These are phyloP conservation scores for Drosophila dunni DNA, from an alignment of 1,140 invertebrate species.

Conservation along the genomic window DNA sequence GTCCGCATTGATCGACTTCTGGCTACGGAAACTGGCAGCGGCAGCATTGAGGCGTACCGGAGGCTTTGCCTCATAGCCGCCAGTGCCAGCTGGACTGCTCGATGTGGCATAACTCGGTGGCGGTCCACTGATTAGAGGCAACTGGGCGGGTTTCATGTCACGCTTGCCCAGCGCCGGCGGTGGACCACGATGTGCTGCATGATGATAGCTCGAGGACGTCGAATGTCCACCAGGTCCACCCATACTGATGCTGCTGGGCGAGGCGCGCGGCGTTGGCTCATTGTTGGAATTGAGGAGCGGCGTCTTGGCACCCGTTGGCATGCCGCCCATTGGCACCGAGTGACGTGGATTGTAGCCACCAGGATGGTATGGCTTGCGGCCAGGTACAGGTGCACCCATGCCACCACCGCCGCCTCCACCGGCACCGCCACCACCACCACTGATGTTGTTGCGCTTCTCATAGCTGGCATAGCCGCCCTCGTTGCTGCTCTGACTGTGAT, in stretches of 20 bases:
- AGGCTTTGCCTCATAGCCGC: slow-evolving; percentile 66
- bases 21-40: slow-evolving; percentile 75
- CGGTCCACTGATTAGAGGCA: slow-evolving; percentile 74
- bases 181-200: slow-evolving; percentile 59
- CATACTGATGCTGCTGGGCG: slow-evolving; percentile 69
- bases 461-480: slow-evolving; percentile 58
- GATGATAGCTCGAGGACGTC: slow-evolving; percentile 50
- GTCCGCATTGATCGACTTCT: slow-evolving; percentile 74
- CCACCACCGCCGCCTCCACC: slow-evolving; percentile 14
- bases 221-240: slow-evolving; percentile 36
- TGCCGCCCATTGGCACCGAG: slow-evolving; percentile 60
- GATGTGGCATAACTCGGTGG: slow-evolving; percentile 63
- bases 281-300: slow-evolving; percentile 72
- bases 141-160: slow-evolving; percentile 68
- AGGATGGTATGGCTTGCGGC: slow-evolving; percentile 69
- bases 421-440: slow-evolving; percentile 11
- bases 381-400: slow-evolving; percentile 14
- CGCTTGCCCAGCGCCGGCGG: slow-evolving; percentile 67
- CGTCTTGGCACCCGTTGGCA: slow-evolving; percentile 61
- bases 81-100: slow-evolving; percentile 22
- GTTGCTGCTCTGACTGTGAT: slow-evolving; percentile 66
- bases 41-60: slow-evolving; percentile 75
- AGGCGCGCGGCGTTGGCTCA: slow-evolving; percentile 74
- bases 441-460: slow-evolving; percentile 75
- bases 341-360: slow-evolving; percentile 74